Evolutionary conservation across 2,888 invertebrate species (phyloP).

Genomic region (Drosophila fungiperda): DNA sequence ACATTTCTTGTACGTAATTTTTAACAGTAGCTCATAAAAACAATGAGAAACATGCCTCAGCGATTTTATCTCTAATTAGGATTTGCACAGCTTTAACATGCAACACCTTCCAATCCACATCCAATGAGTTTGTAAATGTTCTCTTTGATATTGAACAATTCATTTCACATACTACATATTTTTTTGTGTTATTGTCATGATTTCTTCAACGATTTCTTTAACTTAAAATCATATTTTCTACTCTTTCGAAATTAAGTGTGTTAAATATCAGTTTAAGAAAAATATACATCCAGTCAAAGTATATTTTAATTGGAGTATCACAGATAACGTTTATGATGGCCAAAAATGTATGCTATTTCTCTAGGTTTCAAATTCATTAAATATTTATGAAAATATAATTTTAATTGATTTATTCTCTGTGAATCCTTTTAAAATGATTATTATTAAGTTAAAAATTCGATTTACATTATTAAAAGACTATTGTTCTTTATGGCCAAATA

Average conservation of each 20-base stretch:
- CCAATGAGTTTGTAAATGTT: not conserved
- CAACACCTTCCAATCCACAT: not conserved
- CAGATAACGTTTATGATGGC: not conserved
- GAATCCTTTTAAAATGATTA: not conserved
- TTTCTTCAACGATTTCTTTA: not conserved
- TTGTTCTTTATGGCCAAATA: not conserved
- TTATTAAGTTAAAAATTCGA: not conserved
- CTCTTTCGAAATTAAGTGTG: too few relatives aligned
- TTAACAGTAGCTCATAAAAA: conserved; percentile 65
- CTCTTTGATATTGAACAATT: not conserved
- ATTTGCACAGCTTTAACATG: not conserved
- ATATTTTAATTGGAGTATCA: not conserved
- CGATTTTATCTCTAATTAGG: conserved; percentile 50
- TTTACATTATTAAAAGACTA: not conserved
- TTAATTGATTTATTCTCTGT: not conserved
- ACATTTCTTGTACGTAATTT: conserved; percentile 71
- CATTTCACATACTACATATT: not conserved
- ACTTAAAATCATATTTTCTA: not conserved
- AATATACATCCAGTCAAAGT: not conserved
- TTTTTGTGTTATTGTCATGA: not conserved
- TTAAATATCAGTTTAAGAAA: not conserved
- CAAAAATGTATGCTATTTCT: not conserved
- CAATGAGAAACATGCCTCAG: conserved; percentile 31
- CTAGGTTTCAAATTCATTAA: not conserved
- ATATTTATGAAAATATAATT: not conserved